These are phyloP conservation scores for Argopecten irradians DNA, from an alignment of 1,140 invertebrate species.

Conservation along the genomic window DNA sequence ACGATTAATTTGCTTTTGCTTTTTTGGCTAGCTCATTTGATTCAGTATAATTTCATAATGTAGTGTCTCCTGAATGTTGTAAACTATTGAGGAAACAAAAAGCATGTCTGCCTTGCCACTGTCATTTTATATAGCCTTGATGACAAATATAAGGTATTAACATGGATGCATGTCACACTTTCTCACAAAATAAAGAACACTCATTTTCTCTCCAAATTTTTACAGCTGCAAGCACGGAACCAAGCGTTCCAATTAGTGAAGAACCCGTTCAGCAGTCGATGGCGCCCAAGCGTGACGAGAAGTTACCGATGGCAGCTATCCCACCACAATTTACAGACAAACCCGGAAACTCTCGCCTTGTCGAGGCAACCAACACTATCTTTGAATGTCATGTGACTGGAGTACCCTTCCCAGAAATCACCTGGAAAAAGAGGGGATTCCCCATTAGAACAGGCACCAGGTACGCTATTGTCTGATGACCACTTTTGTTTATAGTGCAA, in stretches of 20 bases:
- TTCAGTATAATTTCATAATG: too few relatives aligned
- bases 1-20: too few relatives aligned
- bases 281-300: slow-evolving; percentile 52
- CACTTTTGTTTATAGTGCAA: too few relatives aligned
- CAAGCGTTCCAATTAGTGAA: slow-evolving; percentile 37
- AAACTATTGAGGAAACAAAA: too few relatives aligned
- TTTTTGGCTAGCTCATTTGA: too few relatives aligned
- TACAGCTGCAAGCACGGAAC: slow-evolving; percentile 41
- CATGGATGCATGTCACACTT: too few relatives aligned
- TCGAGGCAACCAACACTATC: slow-evolving; percentile 70
- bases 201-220: not conserved
- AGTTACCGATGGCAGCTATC: slow-evolving; percentile 57
- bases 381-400: slow-evolving; percentile 78
- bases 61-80: too few relatives aligned
- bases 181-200: too few relatives aligned
- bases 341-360: slow-evolving; percentile 67
- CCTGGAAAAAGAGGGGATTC: slow-evolving; percentile 76
- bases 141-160: too few relatives aligned
- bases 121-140: too few relatives aligned
- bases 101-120: too few relatives aligned
- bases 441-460: slow-evolving; percentile 68
- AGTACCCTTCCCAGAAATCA: slow-evolving; percentile 77
- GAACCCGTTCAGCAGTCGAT: slow-evolving; percentile 25
- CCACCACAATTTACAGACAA: slow-evolving; percentile 81
- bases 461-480: slow-evolving; percentile 46